Evolutionary conservation across 2,113 vertebrate species (phyloP).

Genomic region (Pangasianodon hypophthalmus): DNA sequence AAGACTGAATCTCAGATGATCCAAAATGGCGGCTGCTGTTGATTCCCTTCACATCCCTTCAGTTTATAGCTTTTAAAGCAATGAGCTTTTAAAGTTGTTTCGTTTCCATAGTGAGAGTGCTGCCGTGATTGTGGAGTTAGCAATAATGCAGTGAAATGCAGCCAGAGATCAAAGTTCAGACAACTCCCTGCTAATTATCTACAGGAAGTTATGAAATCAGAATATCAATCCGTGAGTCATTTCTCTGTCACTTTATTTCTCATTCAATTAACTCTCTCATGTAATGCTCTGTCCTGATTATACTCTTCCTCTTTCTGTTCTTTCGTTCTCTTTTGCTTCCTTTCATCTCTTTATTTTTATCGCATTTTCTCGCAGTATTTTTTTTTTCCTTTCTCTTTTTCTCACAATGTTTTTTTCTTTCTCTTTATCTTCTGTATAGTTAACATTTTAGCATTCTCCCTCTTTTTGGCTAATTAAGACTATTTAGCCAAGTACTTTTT

Average conservation of each 20-base stretch:
- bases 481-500: background rate
- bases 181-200: background rate
- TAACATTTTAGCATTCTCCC: no score
- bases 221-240: background rate
- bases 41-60: background rate
- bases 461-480: background rate
- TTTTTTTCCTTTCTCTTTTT: background rate
- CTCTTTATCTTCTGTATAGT: background rate
- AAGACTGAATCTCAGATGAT: no score
- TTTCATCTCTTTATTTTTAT: background rate
- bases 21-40: background rate
- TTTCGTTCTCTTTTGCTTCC: background rate
- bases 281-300: background rate
- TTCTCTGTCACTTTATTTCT: background rate
- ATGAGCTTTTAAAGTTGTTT: background rate
- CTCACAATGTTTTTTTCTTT: background rate
- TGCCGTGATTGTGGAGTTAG: background rate
- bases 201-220: background rate
- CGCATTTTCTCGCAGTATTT: background rate
- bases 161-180: background rate
- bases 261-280: background rate
- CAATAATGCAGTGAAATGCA: background rate
- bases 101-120: background rate
- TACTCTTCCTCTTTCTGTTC: background rate
- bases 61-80: background rate